Base-by-base conservation (phyloP, 1,140 invertebrate genomes). In the Onthophagus taurus region DNA sequence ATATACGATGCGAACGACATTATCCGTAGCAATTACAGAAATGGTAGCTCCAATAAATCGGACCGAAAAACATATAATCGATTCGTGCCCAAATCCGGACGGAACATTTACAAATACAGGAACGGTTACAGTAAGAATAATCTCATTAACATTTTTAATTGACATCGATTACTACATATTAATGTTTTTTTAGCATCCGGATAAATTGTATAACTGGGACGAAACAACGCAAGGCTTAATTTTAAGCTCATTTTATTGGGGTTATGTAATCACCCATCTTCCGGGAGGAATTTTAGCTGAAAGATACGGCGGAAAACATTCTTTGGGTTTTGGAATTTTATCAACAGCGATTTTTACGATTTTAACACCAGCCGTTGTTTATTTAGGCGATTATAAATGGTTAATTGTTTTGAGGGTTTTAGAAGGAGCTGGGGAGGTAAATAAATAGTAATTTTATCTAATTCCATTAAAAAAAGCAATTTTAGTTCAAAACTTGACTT, bases 1-100 rank as follows among this genome's bases (percentile, higher is more conserved):
- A 2, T 94, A 94, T 62, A 83, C 87, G 8, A 86, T 94, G 81
- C 71, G 90, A 23, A 83, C 89, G 2, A 86, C 84, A 53, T 70
- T 95, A 3, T 92, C 86, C 51, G 78, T 94, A 14, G 88, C 89
- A 5, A 91, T 95, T 51, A 90, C 90, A n/a, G 84, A 88, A 54
- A 91, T 95, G 84, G 55, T 59, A 2, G 9, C 77, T 73, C 58
- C 64, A 2, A 20, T 33, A 11, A 57, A 53, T 34, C 18, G 37
- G n/a, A 45, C 49, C 7, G 45, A 44, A 24, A 29, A 51, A 34
- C 33, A 48, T 20, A 51, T 52, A 45, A 44, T 49, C 19, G 51
- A 58, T 29, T 41, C 51, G 7, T 60, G 58, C 24, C 31, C 48
- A 8, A 20, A 11, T 33, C 41, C 31, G 12, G 14, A 43, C 13